Evolutionary conservation across 2,797 vertebrate species (phyloP).

Genomic region (Silurus aristotelis): DNA sequence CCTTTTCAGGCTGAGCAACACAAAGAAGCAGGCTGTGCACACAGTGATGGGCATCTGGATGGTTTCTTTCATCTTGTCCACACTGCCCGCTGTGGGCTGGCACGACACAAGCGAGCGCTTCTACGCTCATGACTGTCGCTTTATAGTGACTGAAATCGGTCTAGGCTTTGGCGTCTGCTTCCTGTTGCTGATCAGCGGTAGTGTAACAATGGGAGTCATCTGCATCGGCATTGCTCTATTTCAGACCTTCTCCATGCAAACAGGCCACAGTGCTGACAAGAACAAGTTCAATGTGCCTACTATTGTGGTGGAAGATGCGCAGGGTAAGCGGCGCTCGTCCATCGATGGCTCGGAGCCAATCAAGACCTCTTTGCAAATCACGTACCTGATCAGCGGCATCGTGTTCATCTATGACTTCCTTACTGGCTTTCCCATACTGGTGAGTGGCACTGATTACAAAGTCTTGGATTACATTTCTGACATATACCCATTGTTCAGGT

Average conservation of each 20-base stretch:
- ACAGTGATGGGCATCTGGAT: conserved; percentile 97
- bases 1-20: conserved; percentile 84
- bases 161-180: conserved; percentile 94
- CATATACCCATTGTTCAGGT: background rate
- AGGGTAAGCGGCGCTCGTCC: conserved; percentile 90
- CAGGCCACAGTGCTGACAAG: conserved; percentile 76
- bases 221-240: conserved; percentile 90
- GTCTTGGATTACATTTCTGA: background rate
- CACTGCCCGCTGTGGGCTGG: conserved; percentile 91
- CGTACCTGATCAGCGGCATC: conserved; percentile 88
- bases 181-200: conserved; percentile 88
- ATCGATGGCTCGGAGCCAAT: conserved; percentile 90
- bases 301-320: conserved; percentile 91
- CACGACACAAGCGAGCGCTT: conserved; percentile 89
- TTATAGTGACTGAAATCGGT: conserved; percentile 91
- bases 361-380: conserved; percentile 90
- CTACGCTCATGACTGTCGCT: conserved; percentile 88
- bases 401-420: conserved; percentile 92
- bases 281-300: conserved; percentile 89
- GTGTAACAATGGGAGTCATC: conserved; percentile 84
- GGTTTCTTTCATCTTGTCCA: conserved; percentile 93
- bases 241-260: conserved; percentile 85
- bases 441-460: conserved; percentile 62
- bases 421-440: conserved; percentile 90
- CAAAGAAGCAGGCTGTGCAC: conserved; percentile 92